Percentiles rank a stretch among this genome's conserved stretches.
Evolutionary conservation across 2,113 vertebrate genomes (phyloP).

Genomic region (Melozone crissalis): DNA sequence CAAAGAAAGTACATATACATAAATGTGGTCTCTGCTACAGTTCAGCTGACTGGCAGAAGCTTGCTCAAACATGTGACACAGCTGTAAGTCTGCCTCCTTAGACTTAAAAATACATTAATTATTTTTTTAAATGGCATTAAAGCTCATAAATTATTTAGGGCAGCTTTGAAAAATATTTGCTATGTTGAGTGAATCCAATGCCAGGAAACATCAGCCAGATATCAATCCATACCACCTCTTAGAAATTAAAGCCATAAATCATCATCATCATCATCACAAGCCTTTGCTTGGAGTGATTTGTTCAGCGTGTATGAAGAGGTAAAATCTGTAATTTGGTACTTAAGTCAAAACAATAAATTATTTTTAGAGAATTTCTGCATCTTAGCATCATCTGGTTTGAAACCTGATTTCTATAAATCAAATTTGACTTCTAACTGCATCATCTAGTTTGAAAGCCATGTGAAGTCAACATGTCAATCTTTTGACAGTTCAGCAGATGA

Average conservation of each 20-base stretch:
- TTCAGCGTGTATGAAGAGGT: background rate
- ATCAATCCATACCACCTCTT: background rate
- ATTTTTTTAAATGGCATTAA: background rate
- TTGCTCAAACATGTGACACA: background rate
- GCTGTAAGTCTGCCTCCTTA: background rate
- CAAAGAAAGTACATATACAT: background rate
- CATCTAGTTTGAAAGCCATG: background rate
- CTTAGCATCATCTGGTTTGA: background rate
- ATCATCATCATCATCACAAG: background rate
- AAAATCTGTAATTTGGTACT: background rate
- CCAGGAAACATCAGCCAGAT: background rate
- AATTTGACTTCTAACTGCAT: background rate
- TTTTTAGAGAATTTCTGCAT: background rate
- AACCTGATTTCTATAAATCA: background rate
- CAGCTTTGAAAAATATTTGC: constrained; percentile 15
- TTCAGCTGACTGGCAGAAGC: background rate
- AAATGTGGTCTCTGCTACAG: background rate
- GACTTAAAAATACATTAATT: background rate
- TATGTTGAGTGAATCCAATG: background rate
- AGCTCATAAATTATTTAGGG: background rate
- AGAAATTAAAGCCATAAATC: constrained; percentile 40
- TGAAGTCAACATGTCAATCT: background rate
- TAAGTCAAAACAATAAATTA: background rate
- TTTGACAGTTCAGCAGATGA: background rate
- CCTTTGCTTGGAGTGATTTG: constrained; percentile 6